Base-by-base conservation (phyloP, 2,797 vertebrate species). In the Spinus pinus region DNA sequence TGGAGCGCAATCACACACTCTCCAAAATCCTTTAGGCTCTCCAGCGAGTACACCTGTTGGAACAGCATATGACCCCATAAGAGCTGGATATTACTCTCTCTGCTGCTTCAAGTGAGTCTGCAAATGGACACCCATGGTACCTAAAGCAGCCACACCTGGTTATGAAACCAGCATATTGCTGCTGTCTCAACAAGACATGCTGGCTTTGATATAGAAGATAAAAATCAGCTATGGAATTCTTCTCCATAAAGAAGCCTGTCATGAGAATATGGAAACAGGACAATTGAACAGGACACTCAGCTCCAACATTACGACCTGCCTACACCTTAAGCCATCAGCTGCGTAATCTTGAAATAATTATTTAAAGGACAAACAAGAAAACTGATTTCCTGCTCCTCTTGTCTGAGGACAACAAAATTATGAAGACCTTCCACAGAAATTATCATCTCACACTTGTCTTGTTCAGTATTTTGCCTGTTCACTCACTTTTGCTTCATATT, bases 1-100 rank as follows among this genome's bases (percentile, higher is more conserved):
- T 99, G 99, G 86, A 99, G 98, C 11, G 98, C 98, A 96, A 99
- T 98, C 96, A 99, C 98, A 81, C 98, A 98, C 92, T 99, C 99
- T 0, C 99, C 99, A 92, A 99, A 99, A 79, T 99, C 99, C 96
- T 99, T 99, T 88, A 99, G 93, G 96, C 98, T 99, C 91, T 99
- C 98, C 86, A 98, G 97, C 1, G 98, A 98, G 86, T 96, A 97
- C 47, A 99, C 97, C 99, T 99, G 96, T 50, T 35, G 21, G 37
- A 91, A 94, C 20, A 80, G 28, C 31, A 54, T 5, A 84, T 0
- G 6, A 19, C 17, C 37, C 64, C 0, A 0, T 19, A 66, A 78
- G 15, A 66, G 46, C 5, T 33, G 47, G 39, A 22, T 5, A 4
- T 31, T 12, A 41, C 28, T 42, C 23, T 12, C 35, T 13, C 21